Evolutionary conservation across 2,888 invertebrate species (phyloP).

Genomic region (Cyaniris semiargus): DNA sequence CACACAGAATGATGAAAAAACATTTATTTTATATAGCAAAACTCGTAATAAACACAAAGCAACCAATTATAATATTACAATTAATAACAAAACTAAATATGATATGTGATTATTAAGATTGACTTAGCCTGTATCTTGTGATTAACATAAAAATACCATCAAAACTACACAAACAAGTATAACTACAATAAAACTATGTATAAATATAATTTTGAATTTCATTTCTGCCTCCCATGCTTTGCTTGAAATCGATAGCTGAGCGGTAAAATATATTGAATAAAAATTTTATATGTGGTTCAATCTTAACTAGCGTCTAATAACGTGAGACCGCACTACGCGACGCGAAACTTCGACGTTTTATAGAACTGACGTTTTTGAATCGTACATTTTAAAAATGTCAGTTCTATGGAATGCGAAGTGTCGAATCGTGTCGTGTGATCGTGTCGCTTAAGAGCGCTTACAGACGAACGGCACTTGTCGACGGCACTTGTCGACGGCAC

Average conservation of each 20-base stretch:
- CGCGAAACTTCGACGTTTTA: too few relatives aligned
- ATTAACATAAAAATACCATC: conserved; percentile 51
- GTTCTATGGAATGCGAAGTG: too few relatives aligned
- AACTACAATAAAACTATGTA: conserved; percentile 64
- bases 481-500: too few relatives aligned
- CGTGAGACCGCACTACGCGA: too few relatives aligned
- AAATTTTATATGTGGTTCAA: background rate
- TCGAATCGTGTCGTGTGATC: too few relatives aligned
- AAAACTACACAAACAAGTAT: conserved; percentile 55
- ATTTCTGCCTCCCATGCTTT: conserved; percentile 47
- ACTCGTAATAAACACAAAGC: conserved; percentile 74
- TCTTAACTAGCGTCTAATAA: too few relatives aligned
- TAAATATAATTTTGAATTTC: conserved; percentile 72
- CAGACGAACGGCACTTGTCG: too few relatives aligned
- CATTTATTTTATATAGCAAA: conserved; percentile 75
- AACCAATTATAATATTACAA: conserved; percentile 68
- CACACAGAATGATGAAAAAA: conserved; percentile 50
- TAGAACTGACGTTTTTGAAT: too few relatives aligned
- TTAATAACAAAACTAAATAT: conserved; percentile 75
- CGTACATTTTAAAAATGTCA: too few relatives aligned
- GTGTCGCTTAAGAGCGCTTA: too few relatives aligned
- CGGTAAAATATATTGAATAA: background rate
- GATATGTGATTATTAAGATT: conserved; percentile 74
- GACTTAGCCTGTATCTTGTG: conserved; percentile 65
- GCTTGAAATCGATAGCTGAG: background rate